phyloP scores from a whole-genome alignment of 2,888 invertebrate genomes.

The Acleris laterana region DNA sequence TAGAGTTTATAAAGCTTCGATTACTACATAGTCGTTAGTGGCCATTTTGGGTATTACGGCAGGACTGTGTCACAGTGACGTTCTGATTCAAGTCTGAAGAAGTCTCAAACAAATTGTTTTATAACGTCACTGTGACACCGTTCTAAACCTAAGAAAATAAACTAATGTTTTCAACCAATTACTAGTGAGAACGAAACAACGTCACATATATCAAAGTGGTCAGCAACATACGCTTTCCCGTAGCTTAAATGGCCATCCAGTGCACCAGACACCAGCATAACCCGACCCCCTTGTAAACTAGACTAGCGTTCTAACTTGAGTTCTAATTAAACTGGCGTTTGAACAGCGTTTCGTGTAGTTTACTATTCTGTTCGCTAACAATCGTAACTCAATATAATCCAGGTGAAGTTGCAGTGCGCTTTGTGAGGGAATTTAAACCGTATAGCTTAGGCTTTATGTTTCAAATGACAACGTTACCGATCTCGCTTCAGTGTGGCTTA shows the following conservation, averaged over 20 bases:
- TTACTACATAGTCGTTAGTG: no score
- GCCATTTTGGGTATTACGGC: no score
- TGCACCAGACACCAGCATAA: neutral
- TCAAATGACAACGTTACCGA: neutral
- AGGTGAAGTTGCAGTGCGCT: neutral
- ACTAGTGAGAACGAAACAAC: neutral
- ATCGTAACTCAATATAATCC: constrained; percentile 7
- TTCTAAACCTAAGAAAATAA: no score
- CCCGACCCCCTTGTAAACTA: neutral
- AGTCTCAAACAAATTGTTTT: no score
- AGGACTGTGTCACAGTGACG: no score
- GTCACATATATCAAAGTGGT: constrained; percentile 4
- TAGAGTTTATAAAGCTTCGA: no score
- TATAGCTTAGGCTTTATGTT: neutral
- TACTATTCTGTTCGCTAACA: constrained; percentile 5
- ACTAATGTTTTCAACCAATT: no score
- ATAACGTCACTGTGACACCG: no score
- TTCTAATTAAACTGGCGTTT: neutral
- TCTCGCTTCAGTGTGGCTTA: neutral
- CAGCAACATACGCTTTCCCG: neutral
- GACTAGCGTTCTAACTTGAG: neutral
- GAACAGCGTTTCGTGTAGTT: constrained; percentile 5
- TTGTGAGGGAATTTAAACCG: neutral
- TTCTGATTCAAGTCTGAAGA: no score
- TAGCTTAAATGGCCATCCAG: neutral